These are phyloP conservation scores for Anguilla anguilla DNA, from an alignment of 2,797 vertebrate species.

Conservation along the genomic window DNA sequence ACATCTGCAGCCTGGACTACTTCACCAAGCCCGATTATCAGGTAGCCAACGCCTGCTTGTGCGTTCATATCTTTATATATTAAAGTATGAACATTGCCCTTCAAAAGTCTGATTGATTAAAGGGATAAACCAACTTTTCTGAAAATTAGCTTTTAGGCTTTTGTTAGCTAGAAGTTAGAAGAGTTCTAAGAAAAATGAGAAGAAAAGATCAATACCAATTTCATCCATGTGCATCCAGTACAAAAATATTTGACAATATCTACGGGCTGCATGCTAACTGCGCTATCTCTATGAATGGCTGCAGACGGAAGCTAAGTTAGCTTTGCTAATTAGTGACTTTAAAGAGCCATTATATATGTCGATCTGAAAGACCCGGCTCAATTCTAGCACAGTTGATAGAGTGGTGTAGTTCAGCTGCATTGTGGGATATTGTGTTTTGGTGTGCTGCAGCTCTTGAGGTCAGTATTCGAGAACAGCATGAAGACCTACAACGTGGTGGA, in stretches of 20 bases:
- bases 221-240: too few species aligned
- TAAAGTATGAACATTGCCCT: neutral
- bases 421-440: neutral
- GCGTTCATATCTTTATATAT: neutral
- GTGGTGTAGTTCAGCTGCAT: neutral
- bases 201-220: too few species aligned
- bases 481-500: slow-evolving; percentile 92
- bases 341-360: neutral
- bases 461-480: slow-evolving; percentile 97
- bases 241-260: too few species aligned
- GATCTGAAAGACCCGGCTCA: neutral
- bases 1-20: slow-evolving; percentile 92
- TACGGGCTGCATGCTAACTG: too few species aligned
- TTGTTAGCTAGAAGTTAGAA: too few species aligned
- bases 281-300: too few species aligned
- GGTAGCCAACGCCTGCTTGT: slow-evolving; percentile 67
- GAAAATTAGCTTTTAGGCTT: too few species aligned
- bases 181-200: too few species aligned
- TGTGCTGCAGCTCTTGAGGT: slow-evolving; percentile 86
- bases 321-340: too few species aligned
- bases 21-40: slow-evolving; percentile 98
- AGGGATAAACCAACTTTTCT: too few species aligned
- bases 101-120: neutral
- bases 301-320: too few species aligned
- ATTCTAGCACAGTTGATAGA: neutral